phyloP scores from a whole-genome alignment of 2,797 vertebrate species.

The Euphonia xanthogaster region DNA sequence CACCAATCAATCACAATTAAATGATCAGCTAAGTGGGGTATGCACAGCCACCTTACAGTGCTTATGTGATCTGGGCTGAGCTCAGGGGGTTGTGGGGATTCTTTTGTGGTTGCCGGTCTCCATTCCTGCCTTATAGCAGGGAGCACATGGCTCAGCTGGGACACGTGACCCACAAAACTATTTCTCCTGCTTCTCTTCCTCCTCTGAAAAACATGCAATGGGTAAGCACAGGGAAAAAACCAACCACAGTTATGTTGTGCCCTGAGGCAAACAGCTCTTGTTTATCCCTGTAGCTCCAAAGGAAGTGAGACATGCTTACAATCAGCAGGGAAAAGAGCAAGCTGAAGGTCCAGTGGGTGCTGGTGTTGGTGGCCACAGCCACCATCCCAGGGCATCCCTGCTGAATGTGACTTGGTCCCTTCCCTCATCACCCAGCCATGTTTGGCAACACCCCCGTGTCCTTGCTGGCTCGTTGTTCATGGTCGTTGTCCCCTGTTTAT shows the following conservation, averaged over 20 bases:
- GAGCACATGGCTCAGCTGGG: not conserved
- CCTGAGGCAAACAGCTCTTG: not conserved
- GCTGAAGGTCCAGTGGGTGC: not conserved
- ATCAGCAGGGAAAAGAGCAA: not conserved
- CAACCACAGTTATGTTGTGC: not conserved
- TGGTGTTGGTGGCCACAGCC: not conserved
- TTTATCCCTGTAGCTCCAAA: not conserved
- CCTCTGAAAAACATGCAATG: not conserved
- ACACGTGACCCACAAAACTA: not conserved
- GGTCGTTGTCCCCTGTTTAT: slow-evolving; percentile 3
- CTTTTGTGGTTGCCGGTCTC: not conserved
- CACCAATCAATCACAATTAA: not conserved
- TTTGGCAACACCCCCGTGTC: rapidly evolving
- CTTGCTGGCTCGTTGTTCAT: not conserved
- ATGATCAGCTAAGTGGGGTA: not conserved
- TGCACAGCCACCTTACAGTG: not conserved
- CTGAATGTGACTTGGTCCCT: not conserved
- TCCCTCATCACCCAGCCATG: rapidly evolving
- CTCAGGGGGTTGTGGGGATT: rapidly evolving
- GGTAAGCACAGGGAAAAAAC: not conserved
- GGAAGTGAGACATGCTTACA: not conserved
- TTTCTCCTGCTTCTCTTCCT: not conserved
- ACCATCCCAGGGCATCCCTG: not conserved
- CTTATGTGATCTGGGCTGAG: not conserved
- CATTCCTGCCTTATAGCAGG: not conserved